Evolutionary conservation across 2,113 vertebrate species (phyloP), one percentile per base, ranked within the genome.

Genomic region (Bos javanicus): DNA sequence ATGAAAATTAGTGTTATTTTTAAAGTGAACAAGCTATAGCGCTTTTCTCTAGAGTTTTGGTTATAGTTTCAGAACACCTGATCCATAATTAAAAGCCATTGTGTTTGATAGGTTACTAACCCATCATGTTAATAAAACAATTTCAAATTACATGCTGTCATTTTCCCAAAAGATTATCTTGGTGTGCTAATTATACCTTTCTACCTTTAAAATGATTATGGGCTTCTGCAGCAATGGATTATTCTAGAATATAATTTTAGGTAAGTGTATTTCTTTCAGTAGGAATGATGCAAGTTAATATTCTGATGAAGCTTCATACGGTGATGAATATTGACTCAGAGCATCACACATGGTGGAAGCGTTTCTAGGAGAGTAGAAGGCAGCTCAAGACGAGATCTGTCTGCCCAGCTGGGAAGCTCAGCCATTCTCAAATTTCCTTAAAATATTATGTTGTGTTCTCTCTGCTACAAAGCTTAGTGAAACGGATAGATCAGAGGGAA

Each of bases 371-470:
- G 21, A 90, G 33, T 33, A n/a, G 25, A 14, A 7, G 30, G 12
- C 43, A n/a, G 9, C 74, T 60, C 28, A 21, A 60, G 30, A 59
- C 0, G 9, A 78, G 54, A 48, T 46, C 54, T 21, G 0, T 48
- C 7, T 50, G 2, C 26, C 74, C 26, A 9, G 23, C 14, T 26
- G 21, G 71, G 39, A 76, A 43, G 23, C 39, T 39, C 12, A 0
- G 43, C 39, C 12, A 76, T 15, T 14, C 39, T 98, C 98, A 98
- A 39, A 97, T 98, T 98, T 98, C 82, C 97, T 98, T 98, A 97
- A 97, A 97, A 98, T 94, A 76, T 97, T 98, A 87, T 97, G 98
- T 94, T 92, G 48, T 92, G 91, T 98, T 97, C 91, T 88, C 60
- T 36, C 48, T 96, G 82, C 81, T 62, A 6, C 26, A n/a, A 97